These are phyloP conservation scores for Jacana jacana DNA, from an alignment of 2,113 vertebrate genomes.

Conservation along the genomic window DNA sequence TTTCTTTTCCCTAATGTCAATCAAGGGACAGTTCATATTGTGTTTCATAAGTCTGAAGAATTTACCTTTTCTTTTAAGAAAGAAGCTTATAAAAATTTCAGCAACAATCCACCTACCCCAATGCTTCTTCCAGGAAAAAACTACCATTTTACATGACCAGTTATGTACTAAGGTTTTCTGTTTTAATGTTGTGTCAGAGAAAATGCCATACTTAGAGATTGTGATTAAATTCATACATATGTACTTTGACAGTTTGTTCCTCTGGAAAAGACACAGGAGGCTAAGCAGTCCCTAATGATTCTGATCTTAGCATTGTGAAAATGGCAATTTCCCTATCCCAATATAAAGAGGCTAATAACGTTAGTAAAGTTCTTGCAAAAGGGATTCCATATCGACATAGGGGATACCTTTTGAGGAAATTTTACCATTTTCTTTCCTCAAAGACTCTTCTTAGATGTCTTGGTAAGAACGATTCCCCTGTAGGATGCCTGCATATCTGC, in stretches of 20 bases:
- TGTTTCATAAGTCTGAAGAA: not conserved
- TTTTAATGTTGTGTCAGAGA: not conserved
- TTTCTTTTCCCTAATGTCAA: not conserved
- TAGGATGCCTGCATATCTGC: not conserved
- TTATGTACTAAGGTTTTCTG: not conserved
- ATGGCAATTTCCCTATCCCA: not conserved
- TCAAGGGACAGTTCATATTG: not conserved
- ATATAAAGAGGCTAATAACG: not conserved
- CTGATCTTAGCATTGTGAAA: not conserved
- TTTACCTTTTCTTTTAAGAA: not conserved
- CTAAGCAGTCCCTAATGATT: not conserved
- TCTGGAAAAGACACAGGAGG: not conserved
- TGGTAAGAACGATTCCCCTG: not conserved
- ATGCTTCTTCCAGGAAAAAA: not conserved
- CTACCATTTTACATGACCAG: not conserved
- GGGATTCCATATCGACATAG: not conserved
- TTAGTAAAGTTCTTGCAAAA: not conserved
- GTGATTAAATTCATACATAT: not conserved
- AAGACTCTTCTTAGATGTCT: not conserved
- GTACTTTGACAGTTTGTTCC: not conserved
- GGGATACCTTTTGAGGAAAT: not conserved
- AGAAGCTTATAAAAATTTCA: not conserved
- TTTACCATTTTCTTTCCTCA: not conserved
- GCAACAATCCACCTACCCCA: not conserved
- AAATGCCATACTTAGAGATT: not conserved